Base-by-base conservation (phyloP, 2,888 invertebrate species). In the Campoplex nolae region DNA sequence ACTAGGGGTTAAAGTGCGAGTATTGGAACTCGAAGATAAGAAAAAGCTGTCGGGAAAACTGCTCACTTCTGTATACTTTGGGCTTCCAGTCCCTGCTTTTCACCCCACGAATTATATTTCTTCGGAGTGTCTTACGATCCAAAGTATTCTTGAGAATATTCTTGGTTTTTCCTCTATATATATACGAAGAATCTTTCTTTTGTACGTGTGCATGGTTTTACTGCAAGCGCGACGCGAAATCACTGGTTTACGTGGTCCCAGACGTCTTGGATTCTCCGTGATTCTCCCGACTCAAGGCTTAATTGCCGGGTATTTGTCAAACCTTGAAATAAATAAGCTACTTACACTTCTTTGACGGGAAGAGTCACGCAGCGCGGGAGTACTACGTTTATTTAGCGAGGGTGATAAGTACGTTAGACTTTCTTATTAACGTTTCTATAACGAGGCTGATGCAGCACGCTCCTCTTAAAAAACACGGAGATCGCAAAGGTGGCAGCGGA, bases 221-320 rank as follows among this genome's bases (percentile, higher is more conserved):
- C 56, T 16, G 74, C 42, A 80, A 54, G 67, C 77, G 71, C 62
- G 65, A 32, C 42, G 45, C 13, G 38, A 58, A 81, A 70, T 75
- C 73, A 56, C 58, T 73, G 35, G n/a, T 73, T 35, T 68, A 23
- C 78, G 38, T 9, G 38, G 38, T 38, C 79, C 68, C 80, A 83
- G 84, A 82, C 78, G 68, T 74, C 76, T 18, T 23, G 42, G 67
- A 74, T 68, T 83, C 35, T 80, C 42, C 23, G 75, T 67, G 71
- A 54, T 81, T 75, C 68, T 45, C 75, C 32, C 35, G 42, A 32
- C 67, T 54, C 62, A 87, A 90, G 90, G 90, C 90, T 93, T 93
- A 93, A 93, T 93, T 92, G 92, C 91, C 89, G 65, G 88, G 91
- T 92, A 93, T 93, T 93, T 93, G 92, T 93, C 93, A 93, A 92